phyloP scores from a whole-genome alignment of 2,888 invertebrate genomes.

The Geotrupes spiniger region DNA sequence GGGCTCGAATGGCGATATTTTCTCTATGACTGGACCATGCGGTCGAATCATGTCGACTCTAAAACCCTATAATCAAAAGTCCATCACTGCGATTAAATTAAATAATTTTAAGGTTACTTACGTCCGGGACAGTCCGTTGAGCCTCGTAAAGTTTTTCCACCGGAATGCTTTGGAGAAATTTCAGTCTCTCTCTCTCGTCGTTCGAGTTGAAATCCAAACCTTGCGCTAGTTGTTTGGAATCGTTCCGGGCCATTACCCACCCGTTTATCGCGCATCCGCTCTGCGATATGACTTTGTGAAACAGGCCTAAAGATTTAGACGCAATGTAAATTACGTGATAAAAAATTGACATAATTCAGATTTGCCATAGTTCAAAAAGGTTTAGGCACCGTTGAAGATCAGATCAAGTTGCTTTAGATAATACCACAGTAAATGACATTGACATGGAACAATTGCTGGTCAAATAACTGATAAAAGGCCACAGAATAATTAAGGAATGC shows the following conservation, averaged over 20 bases:
- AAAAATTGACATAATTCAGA: no score
- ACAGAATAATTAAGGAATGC: no score
- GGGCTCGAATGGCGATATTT: conserved; percentile 26
- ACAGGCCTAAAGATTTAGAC: conserved; percentile 19
- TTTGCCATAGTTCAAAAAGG: no score
- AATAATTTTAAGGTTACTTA: conserved; percentile 4
- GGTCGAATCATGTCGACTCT: conserved; percentile 13
- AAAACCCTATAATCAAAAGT: conserved; percentile 13
- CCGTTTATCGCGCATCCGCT: conserved; percentile 19
- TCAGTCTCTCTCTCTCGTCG: conserved; percentile 12
- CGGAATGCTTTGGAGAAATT: conserved; percentile 15
- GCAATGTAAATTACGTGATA: no score
- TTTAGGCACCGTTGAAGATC: no score
- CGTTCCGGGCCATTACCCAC: conserved; percentile 6
- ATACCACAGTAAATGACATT: no score
- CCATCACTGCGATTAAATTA: no score
- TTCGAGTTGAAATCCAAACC: conserved; percentile 4
- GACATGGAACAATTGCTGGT: no score
- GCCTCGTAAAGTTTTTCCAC: conserved; percentile 16
- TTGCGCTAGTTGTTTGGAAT: conserved; percentile 3
- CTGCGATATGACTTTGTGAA: conserved; percentile 27
- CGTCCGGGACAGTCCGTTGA: conserved; percentile 16
- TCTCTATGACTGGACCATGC: conserved; percentile 27
- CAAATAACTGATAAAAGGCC: no score
- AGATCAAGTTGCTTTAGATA: no score